phyloP scores from a whole-genome alignment of 2,888 invertebrate genomes.

The Cephonodes hylas region DNA sequence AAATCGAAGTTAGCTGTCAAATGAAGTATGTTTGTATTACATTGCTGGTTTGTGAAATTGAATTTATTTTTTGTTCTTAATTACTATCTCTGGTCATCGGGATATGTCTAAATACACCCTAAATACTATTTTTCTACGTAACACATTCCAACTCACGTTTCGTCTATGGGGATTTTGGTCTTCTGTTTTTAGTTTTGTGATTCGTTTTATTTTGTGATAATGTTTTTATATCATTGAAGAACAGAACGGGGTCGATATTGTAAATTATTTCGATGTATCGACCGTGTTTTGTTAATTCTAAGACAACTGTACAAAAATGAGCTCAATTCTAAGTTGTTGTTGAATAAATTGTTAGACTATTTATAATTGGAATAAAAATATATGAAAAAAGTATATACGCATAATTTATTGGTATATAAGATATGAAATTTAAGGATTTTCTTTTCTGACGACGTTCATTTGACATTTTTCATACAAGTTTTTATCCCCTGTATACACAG shows the following conservation, averaged over 20 bases:
- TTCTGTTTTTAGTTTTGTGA: not conserved
- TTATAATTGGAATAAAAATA: not conserved
- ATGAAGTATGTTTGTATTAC: too few species aligned
- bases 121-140: conserved; percentile 12
- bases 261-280: not conserved
- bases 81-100: too few species aligned
- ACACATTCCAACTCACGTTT: not conserved
- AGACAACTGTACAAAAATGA: not conserved
- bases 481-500: too few species aligned
- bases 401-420: too few species aligned
- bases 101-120: too few species aligned
- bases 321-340: not conserved
- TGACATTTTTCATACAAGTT: too few species aligned
- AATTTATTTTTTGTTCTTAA: too few species aligned
- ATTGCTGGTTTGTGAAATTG: too few species aligned
- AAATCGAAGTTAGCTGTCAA: too few species aligned
- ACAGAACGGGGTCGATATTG: not conserved
- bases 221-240: not conserved
- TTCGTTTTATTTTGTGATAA: not conserved
- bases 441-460: too few species aligned
- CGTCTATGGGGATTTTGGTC: not conserved
- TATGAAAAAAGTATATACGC: too few species aligned
- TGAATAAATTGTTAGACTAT: not conserved
- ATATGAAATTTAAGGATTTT: too few species aligned
- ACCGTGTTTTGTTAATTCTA: not conserved